Evolutionary conservation across 2,797 vertebrate genomes (phyloP), one percentile per base, ranked within the genome.

Genomic region (Macroramphosus scolopax): DNA sequence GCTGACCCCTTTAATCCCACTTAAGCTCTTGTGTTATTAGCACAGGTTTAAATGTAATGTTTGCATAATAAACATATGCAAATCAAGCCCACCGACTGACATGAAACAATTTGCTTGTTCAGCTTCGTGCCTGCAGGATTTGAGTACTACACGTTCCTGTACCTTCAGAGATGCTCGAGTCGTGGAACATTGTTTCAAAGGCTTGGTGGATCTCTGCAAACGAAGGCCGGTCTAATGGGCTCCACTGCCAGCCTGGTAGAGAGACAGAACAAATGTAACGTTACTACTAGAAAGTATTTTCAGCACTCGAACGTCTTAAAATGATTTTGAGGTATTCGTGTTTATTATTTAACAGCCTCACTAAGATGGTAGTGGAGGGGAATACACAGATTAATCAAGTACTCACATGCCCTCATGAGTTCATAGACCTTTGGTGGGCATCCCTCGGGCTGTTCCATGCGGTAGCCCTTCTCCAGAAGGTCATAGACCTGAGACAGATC

Each of bases 131-230:
- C 1, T 14, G 5, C n/a, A 25, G 1, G 5, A 39, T 22, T 51
- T 16, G 33, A 22, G 44, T n/a, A n/a, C 9, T 32, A 43, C 2
- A 9, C 30, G 11, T 6, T 33, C 9, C 18, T 6, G 3, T 87
- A 97, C 97, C 97, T 92, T 99, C 97, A 40, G 95, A 97, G 77
- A 98, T 98, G 84, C 95, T 98, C 0, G 96, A 98, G 77, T 98
- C 95, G 0, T 98, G 97, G 76, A 99, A 99, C 97, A 99, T 99
- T 0, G 97, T 98, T 88, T 99, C 97, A 73, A 99, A 99, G 41
- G 97, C 96, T 85, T 99, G 96, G 70, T 99, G 97, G 44, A 91
- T 97, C 84, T 99, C 96, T 55, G 96, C 92, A 88, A 99, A 99
- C 0, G 95, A 96, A 8, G 97, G 97, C 31, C 97, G 86, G 51